A percentile compares a stretch with the other conserved stretches of the same genome.
These are phyloP conservation scores for Alfaro cultratus DNA, from an alignment of 2,797 vertebrate genomes.

Conservation along the genomic window DNA sequence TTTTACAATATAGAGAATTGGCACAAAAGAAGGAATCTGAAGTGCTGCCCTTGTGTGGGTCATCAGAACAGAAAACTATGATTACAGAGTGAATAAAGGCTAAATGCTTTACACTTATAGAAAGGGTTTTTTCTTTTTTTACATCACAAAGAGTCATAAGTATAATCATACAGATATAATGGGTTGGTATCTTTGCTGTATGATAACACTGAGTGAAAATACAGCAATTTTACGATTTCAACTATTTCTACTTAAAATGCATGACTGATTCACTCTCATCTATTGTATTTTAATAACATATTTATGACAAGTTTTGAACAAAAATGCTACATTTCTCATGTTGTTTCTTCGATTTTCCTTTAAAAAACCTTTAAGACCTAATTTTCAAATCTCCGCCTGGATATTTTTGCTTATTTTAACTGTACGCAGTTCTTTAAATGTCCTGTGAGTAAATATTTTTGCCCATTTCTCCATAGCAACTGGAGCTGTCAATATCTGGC, in stretches of 20 bases:
- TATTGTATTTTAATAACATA: background rate
- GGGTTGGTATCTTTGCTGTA: background rate
- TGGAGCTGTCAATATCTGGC: too few species aligned
- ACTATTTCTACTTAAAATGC: background rate
- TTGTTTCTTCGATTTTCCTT: background rate
- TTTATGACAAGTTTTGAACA: background rate
- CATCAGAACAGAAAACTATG: slow-evolving; percentile 8
- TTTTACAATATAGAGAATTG: slow-evolving; percentile 47
- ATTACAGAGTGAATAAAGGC: background rate
- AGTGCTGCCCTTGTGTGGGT: slow-evolving; percentile 13
- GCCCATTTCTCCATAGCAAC: too few species aligned
- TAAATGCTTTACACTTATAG: background rate
- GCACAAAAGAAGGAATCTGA: slow-evolving; percentile 27
- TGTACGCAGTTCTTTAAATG: too few species aligned
- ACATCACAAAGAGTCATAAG: background rate
- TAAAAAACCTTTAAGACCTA: too few species aligned
- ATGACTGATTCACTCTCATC: background rate
- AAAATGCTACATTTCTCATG: background rate
- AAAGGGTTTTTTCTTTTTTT: background rate
- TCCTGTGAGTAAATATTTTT: too few species aligned
- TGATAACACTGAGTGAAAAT: background rate
- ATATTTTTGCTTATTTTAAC: too few species aligned
- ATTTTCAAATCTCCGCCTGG: too few species aligned
- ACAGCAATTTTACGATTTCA: background rate
- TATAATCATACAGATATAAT: background rate